These are phyloP conservation scores for Leptinotarsa texana DNA, from an alignment of 1,140 invertebrate genomes.

Conservation along the genomic window DNA sequence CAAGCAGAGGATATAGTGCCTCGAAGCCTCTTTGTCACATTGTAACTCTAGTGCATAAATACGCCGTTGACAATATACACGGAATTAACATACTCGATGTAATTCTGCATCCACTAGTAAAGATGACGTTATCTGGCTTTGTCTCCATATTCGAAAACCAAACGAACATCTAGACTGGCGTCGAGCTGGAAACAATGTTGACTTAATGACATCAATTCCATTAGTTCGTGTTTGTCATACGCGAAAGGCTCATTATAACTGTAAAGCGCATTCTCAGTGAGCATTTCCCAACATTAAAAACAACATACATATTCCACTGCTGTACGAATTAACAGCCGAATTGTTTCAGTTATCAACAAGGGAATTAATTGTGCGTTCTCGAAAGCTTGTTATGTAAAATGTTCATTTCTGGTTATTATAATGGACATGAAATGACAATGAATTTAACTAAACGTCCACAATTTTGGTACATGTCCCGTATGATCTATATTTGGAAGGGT, in stretches of 20 bases:
- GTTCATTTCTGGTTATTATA: no score
- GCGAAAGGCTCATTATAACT: no score
- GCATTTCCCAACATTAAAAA: no score
- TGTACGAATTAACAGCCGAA: neutral
- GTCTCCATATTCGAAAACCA: neutral
- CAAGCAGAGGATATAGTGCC: neutral
- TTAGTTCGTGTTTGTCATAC: no score
- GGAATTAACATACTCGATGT: slow-evolving; percentile 1
- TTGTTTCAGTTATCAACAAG: neutral
- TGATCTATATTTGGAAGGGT: no score
- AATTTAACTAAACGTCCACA: no score
- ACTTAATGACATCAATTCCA: neutral
- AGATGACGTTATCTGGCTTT: slow-evolving; percentile 4
- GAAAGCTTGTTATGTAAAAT: neutral
- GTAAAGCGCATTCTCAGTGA: no score
- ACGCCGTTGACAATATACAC: neutral
- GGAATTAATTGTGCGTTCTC: neutral
- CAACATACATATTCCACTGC: no score
- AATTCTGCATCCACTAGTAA: neutral
- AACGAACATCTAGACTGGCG: neutral
- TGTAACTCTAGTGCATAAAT: slow-evolving; percentile 1
- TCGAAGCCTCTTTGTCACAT: neutral
- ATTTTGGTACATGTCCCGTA: no score
- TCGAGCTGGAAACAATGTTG: neutral
- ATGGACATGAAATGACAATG: no score